Evolutionary conservation across 2,888 invertebrate genomes (phyloP).

Genomic region (Drosophila paranaensis): DNA sequence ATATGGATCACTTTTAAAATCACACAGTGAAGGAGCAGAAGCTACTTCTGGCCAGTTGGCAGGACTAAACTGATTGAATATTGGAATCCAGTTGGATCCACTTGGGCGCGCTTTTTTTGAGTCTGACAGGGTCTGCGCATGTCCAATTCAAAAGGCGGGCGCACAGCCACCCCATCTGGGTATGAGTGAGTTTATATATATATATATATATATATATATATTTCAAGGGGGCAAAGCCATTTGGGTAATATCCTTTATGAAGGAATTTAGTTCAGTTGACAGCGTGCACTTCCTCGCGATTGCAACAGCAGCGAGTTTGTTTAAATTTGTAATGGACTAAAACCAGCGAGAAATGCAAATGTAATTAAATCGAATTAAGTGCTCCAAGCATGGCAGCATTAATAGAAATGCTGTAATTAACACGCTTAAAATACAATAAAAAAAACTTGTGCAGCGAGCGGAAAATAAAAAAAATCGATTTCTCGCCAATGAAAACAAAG

Average conservation of each 20-base stretch:
- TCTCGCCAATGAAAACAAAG: conserved; percentile 74
- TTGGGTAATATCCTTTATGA: conserved; percentile 57
- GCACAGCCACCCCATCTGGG: conserved; percentile 40
- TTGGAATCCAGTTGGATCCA: background rate
- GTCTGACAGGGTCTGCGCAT: conserved; percentile 49
- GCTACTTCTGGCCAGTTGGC: background rate
- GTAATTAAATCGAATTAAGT: conserved; percentile 19
- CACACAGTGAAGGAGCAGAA: background rate
- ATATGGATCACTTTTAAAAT: background rate
- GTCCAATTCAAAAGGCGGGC: conserved; percentile 25
- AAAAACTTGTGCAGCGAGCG: conserved; percentile 32
- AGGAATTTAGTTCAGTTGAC: conserved; percentile 78
- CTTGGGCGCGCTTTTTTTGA: conserved; percentile 44
- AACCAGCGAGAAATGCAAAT: conserved; percentile 19
- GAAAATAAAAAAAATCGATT: conserved; percentile 74
- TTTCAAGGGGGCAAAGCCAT: conserved; percentile 38
- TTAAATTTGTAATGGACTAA: conserved; percentile 22
- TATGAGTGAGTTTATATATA: background rate
- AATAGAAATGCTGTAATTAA: conserved; percentile 23
- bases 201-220: conserved; percentile 5
- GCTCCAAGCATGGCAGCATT: conserved; percentile 1
- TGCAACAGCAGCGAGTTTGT: conserved; percentile 47
- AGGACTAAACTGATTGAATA: background rate
- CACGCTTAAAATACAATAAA: conserved; percentile 21
- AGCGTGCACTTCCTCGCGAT: conserved; percentile 72